Conservation (phyloP, 2,797 vertebrate genomes). For the Falco naumanni region DNA sequence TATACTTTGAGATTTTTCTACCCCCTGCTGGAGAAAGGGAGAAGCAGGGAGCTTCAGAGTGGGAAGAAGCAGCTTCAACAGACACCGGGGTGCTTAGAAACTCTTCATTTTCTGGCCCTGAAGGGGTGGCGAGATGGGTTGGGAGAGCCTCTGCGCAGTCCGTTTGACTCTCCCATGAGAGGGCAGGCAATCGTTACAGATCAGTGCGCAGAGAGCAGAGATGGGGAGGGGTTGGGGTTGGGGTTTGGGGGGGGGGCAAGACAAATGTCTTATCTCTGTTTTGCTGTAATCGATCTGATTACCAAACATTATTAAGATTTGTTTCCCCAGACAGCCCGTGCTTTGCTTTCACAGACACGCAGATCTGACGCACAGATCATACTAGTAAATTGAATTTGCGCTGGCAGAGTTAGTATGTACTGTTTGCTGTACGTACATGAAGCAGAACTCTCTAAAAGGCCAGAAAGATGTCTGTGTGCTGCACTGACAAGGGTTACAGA, state of each 20-base stretch:
- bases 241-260: too few species aligned
- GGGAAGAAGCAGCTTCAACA: background rate
- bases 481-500: background rate
- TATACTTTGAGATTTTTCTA: conserved; percentile 13
- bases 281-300: background rate
- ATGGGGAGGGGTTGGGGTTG: background rate
- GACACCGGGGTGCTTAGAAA: background rate
- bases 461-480: background rate
- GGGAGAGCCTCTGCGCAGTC: background rate
- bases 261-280: background rate
- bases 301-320: background rate
- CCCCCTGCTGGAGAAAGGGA: conserved; percentile 1
- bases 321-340: background rate
- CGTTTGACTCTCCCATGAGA: background rate
- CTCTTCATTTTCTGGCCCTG: background rate
- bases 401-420: background rate
- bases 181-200: background rate
- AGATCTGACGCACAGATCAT: background rate
- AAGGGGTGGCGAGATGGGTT: background rate
- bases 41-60: background rate
- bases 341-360: background rate
- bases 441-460: background rate
- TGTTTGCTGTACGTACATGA: background rate
- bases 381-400: background rate
- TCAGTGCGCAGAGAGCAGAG: background rate